Base-by-base conservation (phyloP, 2,888 invertebrate genomes). In the Leucoma salicis region DNA sequence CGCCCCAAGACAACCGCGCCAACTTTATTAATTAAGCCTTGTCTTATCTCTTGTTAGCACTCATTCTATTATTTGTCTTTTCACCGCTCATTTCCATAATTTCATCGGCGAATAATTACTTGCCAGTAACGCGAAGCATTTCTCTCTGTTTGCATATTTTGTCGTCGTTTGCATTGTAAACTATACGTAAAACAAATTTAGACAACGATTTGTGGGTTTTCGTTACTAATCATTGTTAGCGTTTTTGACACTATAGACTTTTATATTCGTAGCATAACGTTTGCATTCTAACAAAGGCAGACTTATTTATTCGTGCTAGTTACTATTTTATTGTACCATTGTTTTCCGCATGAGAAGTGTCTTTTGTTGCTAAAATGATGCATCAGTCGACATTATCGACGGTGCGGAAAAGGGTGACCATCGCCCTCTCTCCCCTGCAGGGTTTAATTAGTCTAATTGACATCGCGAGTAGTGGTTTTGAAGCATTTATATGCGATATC, bases 11-110 rank as follows among this genome's bases (percentile, higher is more conserved):
- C 85, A 79, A 82, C 73, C 77, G 74, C 79, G 79, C 85, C 79
- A 89, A 89, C 88, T 89, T 89, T 89, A 89, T 89, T 89, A 88
- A 89, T 89, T 89, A 89, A 88, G 87, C 84, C 85, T 80, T 85
- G 89, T 89, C 88, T 89, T 89, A 89, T 89, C 89, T 87, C 88
- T 87, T 88, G 88, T 88, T 87, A 88, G 87, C 89, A 89, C 89
- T 89, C 89, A 82, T 89, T 89, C 86, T 87, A 83, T 88, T 89
- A 89, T 89, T 89, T 89, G 88, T 89, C 86, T 89, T 88, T 85
- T 87, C 82, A 82, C 82, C 84, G 86, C 85, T 88, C 84, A 89
- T 89, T 89, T 88, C 82, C 89, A 89, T 89, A 89, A 87, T 88
- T 85, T 87, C 86, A 87, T 87, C 79, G 80, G 76, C 78, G 79